Evolutionary conservation across 2,797 vertebrate species (phyloP), one percentile per base, ranked within the genome.

Genomic region (Leuciscus waleckii): DNA sequence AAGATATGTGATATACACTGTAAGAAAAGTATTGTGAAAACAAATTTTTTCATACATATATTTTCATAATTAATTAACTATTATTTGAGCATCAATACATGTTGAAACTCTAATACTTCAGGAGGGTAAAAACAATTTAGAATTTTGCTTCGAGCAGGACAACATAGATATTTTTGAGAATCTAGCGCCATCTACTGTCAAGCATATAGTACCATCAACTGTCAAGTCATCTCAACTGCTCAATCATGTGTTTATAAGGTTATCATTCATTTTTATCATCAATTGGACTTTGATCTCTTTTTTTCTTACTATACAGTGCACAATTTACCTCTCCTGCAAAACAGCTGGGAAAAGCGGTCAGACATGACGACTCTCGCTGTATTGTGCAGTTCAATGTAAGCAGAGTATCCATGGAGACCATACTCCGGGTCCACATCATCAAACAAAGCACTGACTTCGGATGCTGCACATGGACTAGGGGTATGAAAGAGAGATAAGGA

Each of bases 321-420:
- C 29, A 69, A 49, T 37, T 92, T 93, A 99, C 97, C 94, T 97
- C 93, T 96, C 85, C 61, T 93, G 92, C 96, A 97, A 92, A 94
- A 97, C 79, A 99, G 96, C 69, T 92, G 90, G 26, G 83, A 88
- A 88, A 97, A 97, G 5, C 93, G 94, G 61, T 86, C 89, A 67
- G 97, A 97, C 87, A 98, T 91, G 87, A 95, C 95, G 85, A 90
- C 89, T 71, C 88, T 86, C 39, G 19, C 92, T 23, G 93, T 92
- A 84, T 94, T 91, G 23, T 98, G 95, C 86, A 99, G 93, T 79
- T 94, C 94, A 29, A 99, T 90, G 84, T 98, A 97, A 58, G 97
- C 92, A 1, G 87, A 91, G 92, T 97, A 99, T 87, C 94, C 95
- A 90, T 96, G 96, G 90, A 98, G 95, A 88, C 97, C 98, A 1